phyloP scores from a whole-genome alignment of 1,140 invertebrate species.

The Hypothenemus hampei region DNA sequence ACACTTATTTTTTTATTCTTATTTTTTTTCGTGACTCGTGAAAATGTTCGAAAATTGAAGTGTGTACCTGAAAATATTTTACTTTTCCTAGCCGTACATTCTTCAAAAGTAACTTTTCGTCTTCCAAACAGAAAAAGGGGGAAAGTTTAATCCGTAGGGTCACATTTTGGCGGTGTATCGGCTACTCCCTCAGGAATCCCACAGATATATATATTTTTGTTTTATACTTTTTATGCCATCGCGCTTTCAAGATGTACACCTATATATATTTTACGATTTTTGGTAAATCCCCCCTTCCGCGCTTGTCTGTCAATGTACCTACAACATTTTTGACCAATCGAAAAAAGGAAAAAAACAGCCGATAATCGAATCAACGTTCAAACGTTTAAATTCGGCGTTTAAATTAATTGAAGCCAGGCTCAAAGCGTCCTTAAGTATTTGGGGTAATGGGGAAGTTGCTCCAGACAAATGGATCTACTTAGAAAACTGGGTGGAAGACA shows the following conservation, averaged over 20 bases:
- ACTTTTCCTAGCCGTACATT: background rate
- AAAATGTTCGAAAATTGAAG: too few species aligned
- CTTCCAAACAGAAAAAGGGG: background rate
- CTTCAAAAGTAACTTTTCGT: background rate
- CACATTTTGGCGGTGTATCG: conserved; percentile 4
- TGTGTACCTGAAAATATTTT: background rate
- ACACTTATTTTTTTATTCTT: too few species aligned
- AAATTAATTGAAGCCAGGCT: conserved; percentile 22
- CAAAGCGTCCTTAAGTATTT: conserved; percentile 19
- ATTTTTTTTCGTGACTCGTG: too few species aligned
- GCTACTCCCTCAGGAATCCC: background rate
- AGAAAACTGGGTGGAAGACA: conserved; percentile 24
- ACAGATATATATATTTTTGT: conserved; percentile 2
- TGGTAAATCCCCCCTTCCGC: background rate
- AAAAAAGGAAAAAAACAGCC: background rate
- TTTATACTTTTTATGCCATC: conserved; percentile 5
- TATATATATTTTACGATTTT: background rate
- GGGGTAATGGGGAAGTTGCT: conserved; percentile 19
- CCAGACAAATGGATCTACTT: conserved; percentile 27
- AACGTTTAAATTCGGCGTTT: conserved; percentile 7
- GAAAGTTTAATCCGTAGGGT: conserved; percentile 1
- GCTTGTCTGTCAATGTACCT: background rate
- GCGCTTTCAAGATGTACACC: background rate
- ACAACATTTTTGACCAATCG: background rate
- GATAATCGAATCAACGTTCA: background rate